phyloP scores from a whole-genome alignment of 2,113 vertebrate genomes.

The Ondatra zibethicus region DNA sequence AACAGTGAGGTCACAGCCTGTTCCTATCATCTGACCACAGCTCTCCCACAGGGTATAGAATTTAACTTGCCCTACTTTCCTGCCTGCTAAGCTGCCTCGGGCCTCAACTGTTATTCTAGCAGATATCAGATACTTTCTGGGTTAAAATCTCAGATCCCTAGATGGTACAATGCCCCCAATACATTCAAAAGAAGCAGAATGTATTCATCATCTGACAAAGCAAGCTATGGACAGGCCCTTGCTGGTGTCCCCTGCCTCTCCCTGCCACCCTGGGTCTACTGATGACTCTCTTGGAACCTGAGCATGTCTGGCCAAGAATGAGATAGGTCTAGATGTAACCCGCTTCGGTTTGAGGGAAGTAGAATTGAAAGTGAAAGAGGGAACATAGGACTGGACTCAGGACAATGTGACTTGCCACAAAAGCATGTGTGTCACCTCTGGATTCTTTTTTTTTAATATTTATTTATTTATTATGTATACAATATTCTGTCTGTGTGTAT shows the following conservation, averaged over 20 bases:
- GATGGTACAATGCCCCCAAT: conserved; percentile 2
- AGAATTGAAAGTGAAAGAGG: neutral
- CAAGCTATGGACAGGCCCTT: neutral
- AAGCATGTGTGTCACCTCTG: neutral
- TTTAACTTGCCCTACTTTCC: conserved; percentile 72
- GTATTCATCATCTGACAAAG: neutral
- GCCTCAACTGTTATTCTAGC: conserved; percentile 60
- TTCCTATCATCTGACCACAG: conserved; percentile 49
- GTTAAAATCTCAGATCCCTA: conserved; percentile 58
- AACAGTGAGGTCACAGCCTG: neutral
- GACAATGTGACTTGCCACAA: neutral
- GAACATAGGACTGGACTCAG: neutral
- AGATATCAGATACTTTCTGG: conserved; percentile 65
- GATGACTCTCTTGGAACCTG: neutral
- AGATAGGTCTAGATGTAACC: neutral
- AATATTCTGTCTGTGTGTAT: too few species aligned
- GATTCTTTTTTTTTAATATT: too few species aligned
- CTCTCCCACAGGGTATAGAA: neutral
- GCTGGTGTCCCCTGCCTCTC: neutral
- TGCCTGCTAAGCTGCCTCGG: conserved; percentile 47
- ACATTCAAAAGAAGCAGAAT: conserved; percentile 43
- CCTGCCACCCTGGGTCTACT: neutral
- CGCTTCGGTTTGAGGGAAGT: neutral
- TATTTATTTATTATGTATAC: too few species aligned
- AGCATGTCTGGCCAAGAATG: neutral